Evolutionary conservation across 2,113 vertebrate genomes (phyloP), one percentile per base, ranked within the genome.

Genomic region (Ciconia boyciana): DNA sequence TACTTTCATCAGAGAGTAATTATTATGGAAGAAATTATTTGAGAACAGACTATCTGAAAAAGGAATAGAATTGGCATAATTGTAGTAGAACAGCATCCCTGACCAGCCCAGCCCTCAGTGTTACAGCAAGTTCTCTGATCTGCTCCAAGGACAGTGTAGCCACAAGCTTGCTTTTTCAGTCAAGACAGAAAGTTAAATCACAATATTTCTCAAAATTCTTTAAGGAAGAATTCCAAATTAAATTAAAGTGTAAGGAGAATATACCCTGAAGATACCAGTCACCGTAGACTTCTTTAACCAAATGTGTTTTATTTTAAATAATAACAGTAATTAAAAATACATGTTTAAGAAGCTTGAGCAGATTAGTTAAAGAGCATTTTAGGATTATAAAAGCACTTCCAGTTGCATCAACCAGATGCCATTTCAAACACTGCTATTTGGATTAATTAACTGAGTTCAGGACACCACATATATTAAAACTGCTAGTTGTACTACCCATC

Each of bases 401-500:
- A 32, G 11, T 92, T 97, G 69, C 75, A 91, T 94, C 94, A 96
- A 89, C 41, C 91, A 96, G 86, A 96, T 95, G 91, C 76, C 74
- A 85, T 96, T 96, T 96, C 69, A 89, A 96, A 91, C 10, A 4
- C 61, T 92, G 77, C 89, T 92, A 57, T 94, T 96, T 92, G 48
- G 69, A 96, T 94, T 92, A 94, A 96, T 97, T 96, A 95, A 89
- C 89, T 85, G 61, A 92, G 95, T 94, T 97, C 91, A 92, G 95
- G 91, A 91, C 61, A 82, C 86, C 52, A 94, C 61, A 69, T 76
- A 69, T 69, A 96, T 92, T 94, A 91, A 95, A 96, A 78, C 74
- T 84, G 49, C 12, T 71, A 76, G 83, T 72, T 94, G 80, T 72
- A 87, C 61, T 90, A 80, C 46, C 7, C 74, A 74, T 84, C 65